Conservation (phyloP, 2,113 vertebrate genomes). For the Sorex fumeus region DNA sequence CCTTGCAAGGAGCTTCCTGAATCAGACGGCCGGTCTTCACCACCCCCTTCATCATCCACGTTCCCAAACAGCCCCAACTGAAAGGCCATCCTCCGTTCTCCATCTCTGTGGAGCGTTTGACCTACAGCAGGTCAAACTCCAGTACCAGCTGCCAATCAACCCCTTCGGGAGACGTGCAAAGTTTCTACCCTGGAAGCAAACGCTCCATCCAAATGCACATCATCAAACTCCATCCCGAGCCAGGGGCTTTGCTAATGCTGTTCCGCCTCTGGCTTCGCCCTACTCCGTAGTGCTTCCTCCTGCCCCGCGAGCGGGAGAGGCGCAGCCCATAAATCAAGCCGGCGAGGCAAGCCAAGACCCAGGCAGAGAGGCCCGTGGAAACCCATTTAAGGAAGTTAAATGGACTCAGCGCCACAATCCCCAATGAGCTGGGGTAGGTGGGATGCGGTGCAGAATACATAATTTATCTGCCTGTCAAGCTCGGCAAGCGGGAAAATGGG, state of each 20-base stretch:
- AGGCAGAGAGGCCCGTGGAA: conserved; percentile 44
- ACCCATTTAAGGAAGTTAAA: conserved; percentile 45
- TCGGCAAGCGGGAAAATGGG: conserved; percentile 45
- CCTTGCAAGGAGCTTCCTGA: conserved; percentile 51
- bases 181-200: conserved; percentile 5
- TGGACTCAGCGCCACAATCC: conserved; percentile 52
- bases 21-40: conserved; percentile 4
- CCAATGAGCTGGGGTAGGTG: neutral
- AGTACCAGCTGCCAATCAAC: conserved; percentile 38
- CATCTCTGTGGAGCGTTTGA: neutral
- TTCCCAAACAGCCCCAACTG: neutral
- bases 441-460: neutral
- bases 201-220: neutral
- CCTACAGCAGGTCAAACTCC: neutral
- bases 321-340: conserved; percentile 48
- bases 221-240: neutral
- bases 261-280: conserved; percentile 51
- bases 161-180: conserved; percentile 24
- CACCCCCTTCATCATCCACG: neutral
- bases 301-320: conserved; percentile 5
- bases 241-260: conserved; percentile 34
- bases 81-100: conserved; percentile 31
- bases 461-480: conserved; percentile 55
- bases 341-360: neutral
- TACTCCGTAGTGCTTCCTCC: neutral